Evolutionary conservation across 2,888 invertebrate genomes (phyloP), one percentile per base, ranked within the genome.

Genomic region (Stenodema calcarata): DNA sequence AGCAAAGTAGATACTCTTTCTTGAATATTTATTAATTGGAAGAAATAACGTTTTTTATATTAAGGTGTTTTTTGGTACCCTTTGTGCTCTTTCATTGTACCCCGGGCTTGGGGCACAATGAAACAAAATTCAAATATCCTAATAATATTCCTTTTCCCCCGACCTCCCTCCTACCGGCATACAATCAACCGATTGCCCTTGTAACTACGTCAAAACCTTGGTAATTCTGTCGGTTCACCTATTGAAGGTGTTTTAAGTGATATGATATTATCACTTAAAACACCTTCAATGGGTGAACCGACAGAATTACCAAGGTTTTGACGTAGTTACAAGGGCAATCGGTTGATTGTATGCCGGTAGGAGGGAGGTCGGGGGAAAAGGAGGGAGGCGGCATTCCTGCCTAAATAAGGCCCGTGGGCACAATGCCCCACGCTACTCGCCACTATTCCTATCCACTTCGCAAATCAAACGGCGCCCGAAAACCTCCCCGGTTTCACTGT

Each of bases 401-500:
- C 88, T 88, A 88, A 87, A 87, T 88, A 88, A 86, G 86, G 88
- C 87, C 84, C 89, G 80, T 86, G 86, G 88, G 88, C 88, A 88
- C 88, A 88, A 88, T 88, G 88, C 88, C 88, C 87, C 87, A 79
- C 54, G 84, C 69, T 44, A 47, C 70, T 41, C 70, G 73, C 86
- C 86, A 79, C 86, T 80, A 86, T 80, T 80, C 86, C 86, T 73
- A 81, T 81, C 80, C 86, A 47, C 62, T 81, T 81, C 80, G 86
- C 81, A 80, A 86, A 73, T 81, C 86, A 81, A 86, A 86, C 86
- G 54, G 73, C 81, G 47, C 81, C 73, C 81, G 62, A 62, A 62
- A 62, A 76, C 35, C 62, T n/a, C 50, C 50, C 30, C 86, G 23
- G 35, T 73, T 12, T 69, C n/a, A 62, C 27, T 30, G 78, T 23